These are phyloP conservation scores for Fragum sueziense DNA, from an alignment of 2,888 invertebrate genomes.

Conservation along the genomic window DNA sequence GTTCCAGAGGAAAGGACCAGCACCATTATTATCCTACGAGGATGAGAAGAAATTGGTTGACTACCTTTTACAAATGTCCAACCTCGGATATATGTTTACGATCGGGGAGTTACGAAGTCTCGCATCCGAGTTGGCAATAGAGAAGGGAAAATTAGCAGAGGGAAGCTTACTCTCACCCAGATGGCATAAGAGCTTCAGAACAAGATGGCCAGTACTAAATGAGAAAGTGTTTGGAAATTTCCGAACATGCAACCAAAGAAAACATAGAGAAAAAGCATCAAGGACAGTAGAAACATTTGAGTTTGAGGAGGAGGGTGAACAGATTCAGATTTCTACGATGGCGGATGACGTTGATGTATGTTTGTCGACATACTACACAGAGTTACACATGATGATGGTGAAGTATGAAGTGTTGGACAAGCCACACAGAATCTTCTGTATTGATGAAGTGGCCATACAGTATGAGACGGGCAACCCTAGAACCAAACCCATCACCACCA, in stretches of 20 bases:
- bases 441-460: constrained; percentile 61
- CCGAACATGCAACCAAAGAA: constrained; percentile 46
- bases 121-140: constrained; percentile 55
- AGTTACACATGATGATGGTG: constrained; percentile 46
- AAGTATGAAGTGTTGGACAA: constrained; percentile 55
- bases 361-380: constrained; percentile 58
- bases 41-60: constrained; percentile 60
- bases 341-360: constrained; percentile 55
- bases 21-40: constrained; percentile 53
- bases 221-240: constrained; percentile 59
- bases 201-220: constrained; percentile 57
- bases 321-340: constrained; percentile 53
- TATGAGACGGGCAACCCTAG: constrained; percentile 59
- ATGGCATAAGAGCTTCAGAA: constrained; percentile 59
- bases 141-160: constrained; percentile 55
- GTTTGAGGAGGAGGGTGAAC: constrained; percentile 54
- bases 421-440: constrained; percentile 54
- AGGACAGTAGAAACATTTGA: constrained; percentile 50
- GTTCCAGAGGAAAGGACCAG: constrained; percentile 58
- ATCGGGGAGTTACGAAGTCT: constrained; percentile 53
- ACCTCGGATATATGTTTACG: constrained; percentile 57
- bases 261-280: constrained; percentile 28
- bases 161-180: constrained; percentile 48
- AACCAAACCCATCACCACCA: constrained; percentile 49
- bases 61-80: constrained; percentile 58